Evolutionary conservation across 2,113 vertebrate genomes (phyloP), one percentile per base, ranked within the genome.

Genomic region (Limnothrissa miodon): DNA sequence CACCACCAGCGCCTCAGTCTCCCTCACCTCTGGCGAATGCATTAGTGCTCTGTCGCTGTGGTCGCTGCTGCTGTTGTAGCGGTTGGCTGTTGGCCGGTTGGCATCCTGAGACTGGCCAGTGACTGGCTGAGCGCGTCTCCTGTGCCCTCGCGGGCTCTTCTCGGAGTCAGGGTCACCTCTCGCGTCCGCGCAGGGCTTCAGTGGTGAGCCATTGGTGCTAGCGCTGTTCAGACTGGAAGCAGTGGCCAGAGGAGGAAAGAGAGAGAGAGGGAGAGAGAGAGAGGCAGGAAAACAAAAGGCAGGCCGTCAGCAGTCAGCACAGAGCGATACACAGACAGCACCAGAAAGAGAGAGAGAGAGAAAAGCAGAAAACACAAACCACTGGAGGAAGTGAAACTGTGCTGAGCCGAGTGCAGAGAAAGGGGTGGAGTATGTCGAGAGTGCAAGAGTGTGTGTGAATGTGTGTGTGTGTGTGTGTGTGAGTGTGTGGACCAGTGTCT

Each of bases 361-460:
- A 74, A 74, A 70, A 70, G 29, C 66, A 74, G 66, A 74, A 74
- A 33, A 74, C 11, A 74, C 66, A 1, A 45, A 39, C 21, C 19
- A 0, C 62, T 46, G 45, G 66, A 86, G 85, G 85, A 86, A 86
- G 85, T 86, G 79, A 62, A 83, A 81, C 82, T 82, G 70, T 84
- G 39, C 42, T 17, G 78, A 51, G 62, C 46, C 36, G 66, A 74
- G 66, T 36, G 66, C 66, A 74, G 66, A 8, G 33, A 74, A n/a
- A 74, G 66, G 33, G 66, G 66, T 74, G 66, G 62, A 70, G 62
- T 70, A 17, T 36, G 10, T 74, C 1, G 29, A 74, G 29, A 36
- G 66, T 74, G 66, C 66, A 74, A 74, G 59, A 29, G 23, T 66
- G 25, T 66, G 5, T 66, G 25, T 66, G 59, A 29, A 25, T 66